phyloP scores from a whole-genome alignment of 1,140 invertebrate species.

The Paramacrobiotus metropolitanus region DNA sequence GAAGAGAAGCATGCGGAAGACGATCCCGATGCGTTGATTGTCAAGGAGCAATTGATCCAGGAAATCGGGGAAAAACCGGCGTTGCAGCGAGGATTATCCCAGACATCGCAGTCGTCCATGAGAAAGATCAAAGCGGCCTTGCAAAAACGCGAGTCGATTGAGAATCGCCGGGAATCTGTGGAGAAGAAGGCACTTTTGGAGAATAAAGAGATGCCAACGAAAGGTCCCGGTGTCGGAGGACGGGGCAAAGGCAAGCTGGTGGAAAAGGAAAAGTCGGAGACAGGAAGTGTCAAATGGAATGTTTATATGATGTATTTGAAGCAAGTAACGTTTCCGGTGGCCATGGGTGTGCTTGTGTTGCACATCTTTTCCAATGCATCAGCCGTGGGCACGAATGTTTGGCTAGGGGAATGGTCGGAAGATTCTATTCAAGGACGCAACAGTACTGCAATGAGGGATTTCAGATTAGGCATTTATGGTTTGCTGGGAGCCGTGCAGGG shows the following conservation, averaged over 20 bases:
- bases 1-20: background rate
- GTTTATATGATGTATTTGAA: slow-evolving; percentile 5
- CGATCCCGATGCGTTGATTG: background rate
- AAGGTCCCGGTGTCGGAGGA: too few relatives aligned
- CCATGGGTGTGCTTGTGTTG: background rate
- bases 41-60: background rate
- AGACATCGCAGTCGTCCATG: background rate
- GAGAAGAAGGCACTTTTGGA: background rate
- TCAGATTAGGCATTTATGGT: background rate
- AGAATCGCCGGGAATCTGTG: background rate
- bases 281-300: background rate
- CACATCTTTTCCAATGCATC: background rate
- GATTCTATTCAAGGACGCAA: background rate
- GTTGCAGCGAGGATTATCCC: background rate
- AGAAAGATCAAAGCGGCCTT: background rate
- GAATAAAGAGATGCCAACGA: background rate
- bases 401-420: slow-evolving; percentile 6
- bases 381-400: slow-evolving; percentile 5
- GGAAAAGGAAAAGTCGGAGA: background rate
- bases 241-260: slow-evolving; percentile 1
- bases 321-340: background rate
- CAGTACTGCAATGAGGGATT: slow-evolving; percentile 2
- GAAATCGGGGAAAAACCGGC: background rate
- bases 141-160: background rate
- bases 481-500: background rate